Evolutionary conservation across 2,797 vertebrate genomes (phyloP), one percentile per base, ranked within the genome.

Genomic region (Siniperca scherzeri): DNA sequence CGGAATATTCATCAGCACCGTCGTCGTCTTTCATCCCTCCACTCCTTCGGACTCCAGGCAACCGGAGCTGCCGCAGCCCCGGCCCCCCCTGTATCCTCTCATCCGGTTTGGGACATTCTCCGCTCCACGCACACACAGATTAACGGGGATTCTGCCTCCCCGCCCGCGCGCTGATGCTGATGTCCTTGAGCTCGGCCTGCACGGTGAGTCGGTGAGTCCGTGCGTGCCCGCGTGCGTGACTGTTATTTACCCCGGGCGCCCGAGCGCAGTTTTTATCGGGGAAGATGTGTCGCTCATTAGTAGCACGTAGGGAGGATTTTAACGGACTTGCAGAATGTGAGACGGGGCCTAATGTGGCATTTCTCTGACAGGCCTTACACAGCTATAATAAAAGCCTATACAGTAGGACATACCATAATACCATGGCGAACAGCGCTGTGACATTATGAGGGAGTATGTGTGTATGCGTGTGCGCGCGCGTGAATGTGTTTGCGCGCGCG

Each of bases 101-200:
- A 89, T 92, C 85, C 80, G 83, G 88, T 83, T 13, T 71, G 91
- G 91, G 89, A 92, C 90, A 56, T 78, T 83, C 88, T 89, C 91
- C 77, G 74, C 87, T 90, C 82, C 89, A 78, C 82, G 74, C 92
- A 72, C 86, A 88, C 90, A 86, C 93, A 93, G 91, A 92, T 94
- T 94, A 93, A 68, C 87, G 75, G 92, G 87, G 93, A 95, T 91
- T 93, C 87, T 91, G 91, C 89, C 83, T 90, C 85, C 89, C 86
- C 89, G 85, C 91, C 89, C 85, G 89, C 92, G 91, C 94, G 84
- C 91, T 93, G 93, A 94, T 95, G 95, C 90, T 90, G 91, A 90
- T 96, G 93, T 94, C 96, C 96, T 96, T 96, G 96, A 96, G 94
- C 95, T 96, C 94, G 96, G 96, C 96, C 96, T 96, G 94, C 87